Conservation (phyloP, 2,888 invertebrate species). For the Nowickia ferox region DNA sequence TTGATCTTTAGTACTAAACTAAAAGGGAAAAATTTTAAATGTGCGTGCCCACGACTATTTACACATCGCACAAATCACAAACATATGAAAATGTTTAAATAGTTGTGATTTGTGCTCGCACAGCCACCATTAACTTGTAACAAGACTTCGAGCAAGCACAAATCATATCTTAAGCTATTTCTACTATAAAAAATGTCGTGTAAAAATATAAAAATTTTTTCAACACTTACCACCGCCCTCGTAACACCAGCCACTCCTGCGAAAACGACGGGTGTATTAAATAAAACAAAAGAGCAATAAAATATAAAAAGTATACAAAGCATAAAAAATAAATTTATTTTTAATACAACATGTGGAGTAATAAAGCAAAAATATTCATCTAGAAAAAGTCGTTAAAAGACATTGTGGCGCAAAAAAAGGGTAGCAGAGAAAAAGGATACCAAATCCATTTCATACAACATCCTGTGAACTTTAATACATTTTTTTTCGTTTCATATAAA, state of each 20-base stretch:
- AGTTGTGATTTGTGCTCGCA: too few species aligned
- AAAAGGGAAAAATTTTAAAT: too few species aligned
- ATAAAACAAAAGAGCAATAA: constrained; percentile 42
- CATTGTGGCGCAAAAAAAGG: constrained; percentile 33
- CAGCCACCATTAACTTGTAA: too few species aligned
- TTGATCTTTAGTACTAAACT: too few species aligned
- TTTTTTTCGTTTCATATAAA: constrained; percentile 20
- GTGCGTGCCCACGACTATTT: too few species aligned
- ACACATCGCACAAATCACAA: too few species aligned
- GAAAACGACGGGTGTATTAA: constrained; percentile 29
- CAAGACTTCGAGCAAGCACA: too few species aligned
- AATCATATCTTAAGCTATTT: too few species aligned
- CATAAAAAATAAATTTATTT: constrained; percentile 47
- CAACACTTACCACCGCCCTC: neutral
- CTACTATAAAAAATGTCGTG: too few species aligned
- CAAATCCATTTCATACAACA: constrained; percentile 52
- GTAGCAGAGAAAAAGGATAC: constrained; percentile 50
- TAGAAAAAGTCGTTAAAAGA: constrained; percentile 29
- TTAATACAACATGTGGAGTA: constrained; percentile 60
- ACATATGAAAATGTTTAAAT: too few species aligned
- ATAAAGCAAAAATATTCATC: constrained; percentile 33
- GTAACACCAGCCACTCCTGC: neutral
- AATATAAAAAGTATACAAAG: constrained; percentile 21
- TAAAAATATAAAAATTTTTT: neutral
- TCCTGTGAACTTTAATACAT: constrained; percentile 42